Conservation (phyloP, 2,888 invertebrate genomes). For the Buathra laborator region DNA sequence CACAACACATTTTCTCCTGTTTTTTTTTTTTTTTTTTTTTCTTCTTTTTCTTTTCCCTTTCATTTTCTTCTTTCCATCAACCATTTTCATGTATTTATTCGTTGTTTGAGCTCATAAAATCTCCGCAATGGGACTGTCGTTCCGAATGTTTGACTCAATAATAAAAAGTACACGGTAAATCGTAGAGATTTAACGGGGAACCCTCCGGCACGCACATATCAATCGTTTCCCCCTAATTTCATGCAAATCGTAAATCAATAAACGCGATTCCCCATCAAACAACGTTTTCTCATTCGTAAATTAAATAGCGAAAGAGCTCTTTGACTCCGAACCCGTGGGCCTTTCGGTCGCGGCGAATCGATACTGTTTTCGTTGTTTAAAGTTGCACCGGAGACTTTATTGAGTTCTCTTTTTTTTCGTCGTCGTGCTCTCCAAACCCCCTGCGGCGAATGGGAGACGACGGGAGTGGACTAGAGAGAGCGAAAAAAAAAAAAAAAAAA, state of each 20-base stretch:
- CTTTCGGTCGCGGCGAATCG: slow-evolving; percentile 21
- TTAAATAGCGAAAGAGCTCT: slow-evolving; percentile 50
- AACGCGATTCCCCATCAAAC: slow-evolving; percentile 52
- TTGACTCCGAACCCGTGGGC: slow-evolving; percentile 37
- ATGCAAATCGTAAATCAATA: slow-evolving; percentile 67
- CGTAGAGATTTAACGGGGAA: slow-evolving; percentile 13
- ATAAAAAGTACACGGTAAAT: slow-evolving; percentile 18
- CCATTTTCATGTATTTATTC: slow-evolving; percentile 8
- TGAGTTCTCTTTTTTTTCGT: slow-evolving; percentile 26
- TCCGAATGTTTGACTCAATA: slow-evolving; percentile 30
- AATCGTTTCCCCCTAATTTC: slow-evolving; percentile 53
- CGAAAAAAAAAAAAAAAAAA: slow-evolving; percentile 12
- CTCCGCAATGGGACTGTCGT: slow-evolving; percentile 11
- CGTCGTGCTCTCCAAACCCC: slow-evolving; percentile 8
- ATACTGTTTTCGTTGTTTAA: slow-evolving; percentile 58
- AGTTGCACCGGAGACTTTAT: slow-evolving; percentile 44
- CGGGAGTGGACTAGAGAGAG: slow-evolving; percentile 13
- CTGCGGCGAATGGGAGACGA: slow-evolving; percentile 15
- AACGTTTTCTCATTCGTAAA: slow-evolving; percentile 56
- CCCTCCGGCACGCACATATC: slow-evolving; percentile 50
- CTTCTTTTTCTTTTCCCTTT: too few species aligned
- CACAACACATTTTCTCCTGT: background rate
- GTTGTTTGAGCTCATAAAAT: slow-evolving; percentile 28
- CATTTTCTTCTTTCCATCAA: background rate
- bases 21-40: too few species aligned